phyloP scores from a whole-genome alignment of 2,888 invertebrate genomes.

The Dioctria rufipes region DNA sequence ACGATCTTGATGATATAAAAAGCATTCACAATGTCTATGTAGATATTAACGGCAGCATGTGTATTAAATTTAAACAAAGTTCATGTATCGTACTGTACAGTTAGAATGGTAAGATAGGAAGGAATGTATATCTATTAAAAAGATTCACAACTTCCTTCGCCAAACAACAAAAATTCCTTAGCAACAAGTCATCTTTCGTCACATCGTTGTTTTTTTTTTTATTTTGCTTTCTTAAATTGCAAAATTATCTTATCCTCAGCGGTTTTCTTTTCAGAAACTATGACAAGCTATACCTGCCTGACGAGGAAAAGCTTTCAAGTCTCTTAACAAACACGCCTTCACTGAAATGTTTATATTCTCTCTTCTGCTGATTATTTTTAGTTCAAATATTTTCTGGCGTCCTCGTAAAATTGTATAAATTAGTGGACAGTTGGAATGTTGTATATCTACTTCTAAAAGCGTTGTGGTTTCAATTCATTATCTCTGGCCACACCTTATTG shows the following conservation, averaged over 20 bases:
- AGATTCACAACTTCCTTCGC: neutral
- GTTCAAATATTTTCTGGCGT: neutral
- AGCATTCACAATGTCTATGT: neutral
- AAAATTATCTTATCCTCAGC: neutral
- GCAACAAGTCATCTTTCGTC: constrained; percentile 38
- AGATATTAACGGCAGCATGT: neutral
- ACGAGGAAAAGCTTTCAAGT: constrained; percentile 7
- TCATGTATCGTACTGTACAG: neutral
- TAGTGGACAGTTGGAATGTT: neutral
- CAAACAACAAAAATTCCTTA: neutral
- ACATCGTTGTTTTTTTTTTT: neutral
- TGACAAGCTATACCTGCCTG: constrained; percentile 9
- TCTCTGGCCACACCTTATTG: neutral
- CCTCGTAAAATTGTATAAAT: constrained; percentile 26
- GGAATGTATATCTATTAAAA: neutral
- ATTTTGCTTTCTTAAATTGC: neutral
- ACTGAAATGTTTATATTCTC: neutral
- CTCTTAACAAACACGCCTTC: too few relatives aligned
- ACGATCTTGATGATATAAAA: neutral
- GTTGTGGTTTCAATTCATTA: too few relatives aligned
- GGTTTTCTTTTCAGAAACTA: constrained; percentile 17
- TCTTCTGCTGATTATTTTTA: constrained; percentile 6
- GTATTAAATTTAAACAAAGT: neutral
- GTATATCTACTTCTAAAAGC: neutral
- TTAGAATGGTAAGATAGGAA: neutral